Conservation (phyloP, 1,140 invertebrate species). For the Magallana gigas region DNA sequence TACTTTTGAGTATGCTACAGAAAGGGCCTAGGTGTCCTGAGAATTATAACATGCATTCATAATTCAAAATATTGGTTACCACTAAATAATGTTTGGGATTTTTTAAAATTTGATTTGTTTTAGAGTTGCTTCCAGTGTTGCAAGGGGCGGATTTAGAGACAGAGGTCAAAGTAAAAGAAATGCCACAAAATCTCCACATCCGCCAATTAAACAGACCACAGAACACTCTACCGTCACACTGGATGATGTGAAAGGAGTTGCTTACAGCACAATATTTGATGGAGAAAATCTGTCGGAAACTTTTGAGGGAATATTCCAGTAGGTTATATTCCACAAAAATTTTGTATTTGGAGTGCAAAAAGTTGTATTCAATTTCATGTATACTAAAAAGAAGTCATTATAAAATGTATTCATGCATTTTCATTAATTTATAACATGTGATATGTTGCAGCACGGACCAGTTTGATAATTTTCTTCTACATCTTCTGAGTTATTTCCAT, state of each 20-base stretch:
- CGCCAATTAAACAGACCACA: constrained; percentile 66
- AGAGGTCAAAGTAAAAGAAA: constrained; percentile 63
- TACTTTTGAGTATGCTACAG: not conserved
- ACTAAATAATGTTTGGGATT: too few species aligned
- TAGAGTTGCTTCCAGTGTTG: constrained; percentile 70
- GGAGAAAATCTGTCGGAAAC: constrained; percentile 64
- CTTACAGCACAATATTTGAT: constrained; percentile 67
- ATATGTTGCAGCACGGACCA: constrained; percentile 68
- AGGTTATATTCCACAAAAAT: constrained; percentile 43
- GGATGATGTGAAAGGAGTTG: constrained; percentile 73
- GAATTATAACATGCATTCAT: too few species aligned
- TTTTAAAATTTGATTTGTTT: not conserved
- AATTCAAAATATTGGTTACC: too few species aligned
- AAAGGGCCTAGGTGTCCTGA: too few species aligned
- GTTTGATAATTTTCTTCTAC: constrained; percentile 76
- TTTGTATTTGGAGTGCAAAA: too few species aligned
- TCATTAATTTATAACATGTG: not conserved
- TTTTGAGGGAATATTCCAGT: constrained; percentile 70
- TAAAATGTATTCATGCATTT: too few species aligned
- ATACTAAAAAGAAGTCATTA: too few species aligned
- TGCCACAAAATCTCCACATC: constrained; percentile 62
- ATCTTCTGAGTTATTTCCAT: constrained; percentile 76
- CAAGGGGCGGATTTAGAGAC: constrained; percentile 52
- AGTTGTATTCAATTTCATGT: too few species aligned
- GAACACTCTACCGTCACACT: constrained; percentile 69